A percentile compares a stretch with the other conserved stretches of the same genome.
Conservation (phyloP, 2,888 invertebrate genomes). For the Pandemis corylana region DNA sequence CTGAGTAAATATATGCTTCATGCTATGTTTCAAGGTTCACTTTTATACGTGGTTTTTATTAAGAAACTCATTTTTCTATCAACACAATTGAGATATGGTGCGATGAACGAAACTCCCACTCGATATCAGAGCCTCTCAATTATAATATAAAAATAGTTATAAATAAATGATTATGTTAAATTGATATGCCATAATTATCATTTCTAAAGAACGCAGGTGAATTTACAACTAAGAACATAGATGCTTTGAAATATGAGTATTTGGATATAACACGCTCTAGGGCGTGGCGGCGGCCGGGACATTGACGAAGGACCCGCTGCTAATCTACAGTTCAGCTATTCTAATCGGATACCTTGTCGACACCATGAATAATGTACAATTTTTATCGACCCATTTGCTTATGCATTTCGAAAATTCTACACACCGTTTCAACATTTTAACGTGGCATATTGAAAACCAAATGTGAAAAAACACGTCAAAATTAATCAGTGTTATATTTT, state of each 20-base stretch:
- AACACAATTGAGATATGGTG: no score
- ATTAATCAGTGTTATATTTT: no score
- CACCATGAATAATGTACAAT: not conserved
- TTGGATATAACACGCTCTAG: not conserved
- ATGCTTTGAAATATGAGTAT: slow-evolving; percentile 4
- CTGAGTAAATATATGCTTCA: no score
- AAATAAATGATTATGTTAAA: not conserved
- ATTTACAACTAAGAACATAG: not conserved
- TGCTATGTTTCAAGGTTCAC: no score
- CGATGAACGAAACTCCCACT: no score
- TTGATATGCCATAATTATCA: not conserved
- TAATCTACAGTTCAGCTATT: not conserved
- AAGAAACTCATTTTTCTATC: not conserved
- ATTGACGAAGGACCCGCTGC: not conserved
- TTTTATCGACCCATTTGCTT: not conserved
- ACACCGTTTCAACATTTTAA: no score
- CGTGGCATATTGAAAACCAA: no score
- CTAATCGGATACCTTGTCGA: not conserved
- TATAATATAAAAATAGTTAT: not conserved
- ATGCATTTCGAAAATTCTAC: not conserved
- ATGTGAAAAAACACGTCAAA: no score
- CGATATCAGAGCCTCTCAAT: not conserved
- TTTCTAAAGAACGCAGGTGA: not conserved
- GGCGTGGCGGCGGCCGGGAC: not conserved
- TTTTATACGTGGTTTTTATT: no score